Base-by-base conservation (phyloP, 2,797 vertebrate genomes). In the Xenopus petersii region DNA sequence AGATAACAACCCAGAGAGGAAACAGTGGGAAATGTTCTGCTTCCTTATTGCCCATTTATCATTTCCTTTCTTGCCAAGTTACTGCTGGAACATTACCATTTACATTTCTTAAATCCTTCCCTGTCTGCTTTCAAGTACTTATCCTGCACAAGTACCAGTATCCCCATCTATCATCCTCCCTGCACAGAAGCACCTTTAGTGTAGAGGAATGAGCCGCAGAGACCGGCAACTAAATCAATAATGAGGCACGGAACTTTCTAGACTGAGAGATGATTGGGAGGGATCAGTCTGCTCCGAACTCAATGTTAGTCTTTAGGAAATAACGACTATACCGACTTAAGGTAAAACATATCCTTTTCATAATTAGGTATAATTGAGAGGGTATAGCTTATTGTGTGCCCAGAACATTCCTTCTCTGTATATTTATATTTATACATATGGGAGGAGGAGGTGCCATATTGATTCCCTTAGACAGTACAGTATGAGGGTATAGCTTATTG, bases 141-240 rank as follows among this genome's bases (percentile, higher is more conserved):
- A 73, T 77, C 72, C 68, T 65, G 81, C 55, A 71, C 17, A 16
- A 58, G 2, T 21, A 72, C 16, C 48, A 5, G 5, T n/a, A 8
- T 15, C 8, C 12, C 61, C 54, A 71, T 47, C 46, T 47, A 60
- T 58, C 65, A 78, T 78, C 9, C 46, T 8, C 21, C 46, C 17
- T 5, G 36, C 36, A 42, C 36, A 42, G 36, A 42, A 42, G 36
- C 36, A 42, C 36, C 36, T 10, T 61, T 61, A 26, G 59, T n/a
- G 16, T n/a, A 61, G 59, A 11, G 68, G 64, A 4, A 12, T 16
- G 12, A 13, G 59, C 17, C 10, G 5, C 17, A 61, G 59, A 61
- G 59, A 42, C 59, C 17, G 13, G 48, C 56, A 63, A 24, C 73
- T 81, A 83, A 82, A 81, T 26, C 26, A 60, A 70, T 10, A 73